Conservation (phyloP, 2,797 vertebrate species). For the Lagocephalus sceleratus region DNA sequence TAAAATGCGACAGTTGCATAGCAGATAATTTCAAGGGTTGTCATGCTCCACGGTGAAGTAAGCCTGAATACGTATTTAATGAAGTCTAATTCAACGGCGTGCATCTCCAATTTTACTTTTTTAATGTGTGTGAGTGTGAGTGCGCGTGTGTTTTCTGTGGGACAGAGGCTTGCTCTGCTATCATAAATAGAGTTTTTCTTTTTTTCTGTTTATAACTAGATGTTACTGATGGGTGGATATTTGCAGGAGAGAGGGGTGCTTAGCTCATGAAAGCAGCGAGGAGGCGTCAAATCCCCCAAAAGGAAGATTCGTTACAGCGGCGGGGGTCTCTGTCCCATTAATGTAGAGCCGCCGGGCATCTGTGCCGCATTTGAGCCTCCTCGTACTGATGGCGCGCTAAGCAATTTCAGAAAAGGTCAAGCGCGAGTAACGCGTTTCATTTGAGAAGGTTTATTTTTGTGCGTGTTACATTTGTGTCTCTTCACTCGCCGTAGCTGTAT, state of each 20-base stretch:
- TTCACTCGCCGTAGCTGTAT: constrained; percentile 11
- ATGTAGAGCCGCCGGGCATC: no score
- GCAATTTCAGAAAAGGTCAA: neutral
- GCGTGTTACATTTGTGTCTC: constrained; percentile 1
- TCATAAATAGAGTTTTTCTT: constrained; percentile 15
- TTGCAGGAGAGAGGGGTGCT: no score
- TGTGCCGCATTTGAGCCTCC: neutral
- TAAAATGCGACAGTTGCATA: constrained; percentile 54
- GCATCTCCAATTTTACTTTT: constrained; percentile 22
- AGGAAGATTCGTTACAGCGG: neutral
- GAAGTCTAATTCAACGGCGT: constrained; percentile 44
- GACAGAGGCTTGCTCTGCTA: constrained; percentile 55
- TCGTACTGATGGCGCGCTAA: neutral
- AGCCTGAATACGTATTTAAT: constrained; percentile 56
- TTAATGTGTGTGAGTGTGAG: constrained; percentile 36
- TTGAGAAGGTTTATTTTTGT: no score
- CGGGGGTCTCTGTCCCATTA: no score
- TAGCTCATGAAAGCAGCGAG: no score
- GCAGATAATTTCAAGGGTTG: constrained; percentile 42
- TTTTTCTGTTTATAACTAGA: constrained; percentile 3
- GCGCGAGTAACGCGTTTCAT: constrained; percentile 2
- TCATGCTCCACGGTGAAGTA: constrained; percentile 42
- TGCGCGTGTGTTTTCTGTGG: constrained; percentile 19
- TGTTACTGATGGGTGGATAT: no score
- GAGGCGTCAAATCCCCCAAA: no score